A percentile compares a stretch with the other conserved stretches of the same genome.
phyloP scores from a whole-genome alignment of 2,113 vertebrate genomes.

The Numenius arquata region DNA sequence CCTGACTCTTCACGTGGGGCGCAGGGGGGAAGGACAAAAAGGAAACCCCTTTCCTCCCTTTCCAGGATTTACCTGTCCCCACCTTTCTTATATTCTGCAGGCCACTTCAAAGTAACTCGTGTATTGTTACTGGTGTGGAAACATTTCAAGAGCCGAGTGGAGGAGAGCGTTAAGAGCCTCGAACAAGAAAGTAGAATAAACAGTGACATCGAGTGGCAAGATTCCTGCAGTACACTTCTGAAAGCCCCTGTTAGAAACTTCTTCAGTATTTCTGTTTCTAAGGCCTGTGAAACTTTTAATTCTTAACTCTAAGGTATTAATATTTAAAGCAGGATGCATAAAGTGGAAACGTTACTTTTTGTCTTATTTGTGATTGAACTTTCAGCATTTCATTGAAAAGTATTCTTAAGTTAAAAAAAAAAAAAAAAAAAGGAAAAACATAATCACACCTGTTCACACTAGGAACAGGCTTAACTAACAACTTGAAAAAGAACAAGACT shows the following conservation, averaged over 20 bases:
- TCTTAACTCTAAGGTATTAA: neutral
- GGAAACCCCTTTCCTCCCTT: neutral
- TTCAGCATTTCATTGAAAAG: neutral
- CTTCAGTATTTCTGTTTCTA: neutral
- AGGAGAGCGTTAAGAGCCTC: accelerated
- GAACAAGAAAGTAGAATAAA: neutral
- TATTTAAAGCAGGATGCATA: neutral
- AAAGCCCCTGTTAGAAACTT: neutral
- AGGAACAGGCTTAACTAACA: neutral
- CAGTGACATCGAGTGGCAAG: constrained; percentile 35
- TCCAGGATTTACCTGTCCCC: neutral
- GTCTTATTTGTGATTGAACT: neutral
- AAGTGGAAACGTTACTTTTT: neutral
- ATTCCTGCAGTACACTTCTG: neutral
- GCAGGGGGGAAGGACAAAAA: accelerated
- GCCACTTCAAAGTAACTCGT: neutral
- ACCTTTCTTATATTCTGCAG: neutral
- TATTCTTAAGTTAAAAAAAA: neutral
- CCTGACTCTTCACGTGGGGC: neutral
- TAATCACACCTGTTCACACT: neutral
- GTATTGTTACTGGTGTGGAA: accelerated
- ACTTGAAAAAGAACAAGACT: neutral
- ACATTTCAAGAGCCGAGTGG: accelerated
- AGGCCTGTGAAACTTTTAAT: neutral
- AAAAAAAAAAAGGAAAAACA: accelerated